Conservation (phyloP, 23 tunicate genomes). For the Oikopleura albicans region DNA sequence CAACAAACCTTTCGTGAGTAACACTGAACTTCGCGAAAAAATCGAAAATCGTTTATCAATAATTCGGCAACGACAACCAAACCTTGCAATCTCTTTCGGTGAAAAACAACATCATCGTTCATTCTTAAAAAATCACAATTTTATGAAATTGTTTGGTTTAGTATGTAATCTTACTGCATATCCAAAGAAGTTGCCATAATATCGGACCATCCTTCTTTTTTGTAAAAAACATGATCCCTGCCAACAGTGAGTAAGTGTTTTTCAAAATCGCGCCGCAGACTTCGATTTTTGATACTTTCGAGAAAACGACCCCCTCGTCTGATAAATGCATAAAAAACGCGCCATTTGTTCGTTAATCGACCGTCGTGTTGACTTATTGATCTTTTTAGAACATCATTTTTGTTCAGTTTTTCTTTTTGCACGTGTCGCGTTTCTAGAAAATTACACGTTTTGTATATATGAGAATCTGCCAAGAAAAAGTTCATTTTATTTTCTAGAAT, state of each 20-base stretch:
- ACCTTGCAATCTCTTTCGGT: neutral
- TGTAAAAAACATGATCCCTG: neutral
- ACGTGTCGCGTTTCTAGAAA: neutral
- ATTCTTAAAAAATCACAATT: too few species aligned
- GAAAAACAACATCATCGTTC: neutral
- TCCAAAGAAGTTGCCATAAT: neutral
- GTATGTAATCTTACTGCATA: neutral
- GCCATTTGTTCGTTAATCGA: neutral
- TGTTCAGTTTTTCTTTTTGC: neutral
- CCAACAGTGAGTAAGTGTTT: neutral
- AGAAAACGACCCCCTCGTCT: neutral
- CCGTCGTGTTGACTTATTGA: neutral
- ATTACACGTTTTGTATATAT: too few species aligned
- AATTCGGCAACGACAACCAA: neutral
- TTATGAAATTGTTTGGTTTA: too few species aligned
- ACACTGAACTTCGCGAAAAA: neutral
- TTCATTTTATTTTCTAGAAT: too few species aligned
- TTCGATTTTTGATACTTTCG: neutral
- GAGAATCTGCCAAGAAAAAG: too few species aligned
- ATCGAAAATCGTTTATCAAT: neutral
- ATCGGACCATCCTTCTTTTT: conserved; percentile 9
- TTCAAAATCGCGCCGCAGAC: neutral
- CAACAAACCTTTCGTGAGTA: too few species aligned
- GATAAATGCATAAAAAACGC: neutral
- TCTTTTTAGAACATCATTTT: neutral